Conservation (phyloP, 1,140 invertebrate genomes). For the Drosophila sucinea region DNA sequence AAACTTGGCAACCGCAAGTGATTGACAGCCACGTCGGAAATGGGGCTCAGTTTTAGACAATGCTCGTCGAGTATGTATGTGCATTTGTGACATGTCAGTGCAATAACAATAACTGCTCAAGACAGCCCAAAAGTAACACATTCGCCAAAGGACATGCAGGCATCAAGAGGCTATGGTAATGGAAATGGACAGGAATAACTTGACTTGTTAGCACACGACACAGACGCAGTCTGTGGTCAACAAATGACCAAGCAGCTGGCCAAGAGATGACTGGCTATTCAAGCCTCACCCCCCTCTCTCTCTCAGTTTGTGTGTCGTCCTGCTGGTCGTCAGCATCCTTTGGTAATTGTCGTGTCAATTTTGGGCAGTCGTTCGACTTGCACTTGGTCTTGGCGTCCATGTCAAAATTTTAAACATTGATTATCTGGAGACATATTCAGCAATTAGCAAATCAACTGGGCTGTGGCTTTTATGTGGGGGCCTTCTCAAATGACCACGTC, state of each 20-base stretch:
- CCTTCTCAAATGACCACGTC: not conserved
- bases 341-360: conserved; percentile 78
- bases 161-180: conserved; percentile 33
- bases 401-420: conserved; percentile 82
- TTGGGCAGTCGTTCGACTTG: conserved; percentile 42
- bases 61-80: conserved; percentile 32
- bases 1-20: conserved; percentile 59
- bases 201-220: conserved; percentile 79
- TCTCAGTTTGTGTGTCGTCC: not conserved
- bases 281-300: not conserved
- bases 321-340: conserved; percentile 6
- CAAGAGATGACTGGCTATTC: not conserved
- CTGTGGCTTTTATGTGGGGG: conserved; percentile 46
- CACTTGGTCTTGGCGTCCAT: conserved; percentile 47
- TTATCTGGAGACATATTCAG: conserved; percentile 83
- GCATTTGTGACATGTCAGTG: conserved; percentile 60
- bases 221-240: conserved; percentile 75
- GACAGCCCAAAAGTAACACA: conserved; percentile 81
- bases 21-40: conserved; percentile 52
- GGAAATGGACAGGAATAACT: conserved; percentile 49
- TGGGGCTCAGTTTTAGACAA: conserved; percentile 32
- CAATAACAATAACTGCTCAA: conserved; percentile 80
- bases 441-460: conserved; percentile 83
- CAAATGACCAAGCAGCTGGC: conserved; percentile 68
- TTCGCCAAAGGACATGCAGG: conserved; percentile 40